phyloP scores from a whole-genome alignment of 2,888 invertebrate species.

The Callosobruchus maculatus region DNA sequence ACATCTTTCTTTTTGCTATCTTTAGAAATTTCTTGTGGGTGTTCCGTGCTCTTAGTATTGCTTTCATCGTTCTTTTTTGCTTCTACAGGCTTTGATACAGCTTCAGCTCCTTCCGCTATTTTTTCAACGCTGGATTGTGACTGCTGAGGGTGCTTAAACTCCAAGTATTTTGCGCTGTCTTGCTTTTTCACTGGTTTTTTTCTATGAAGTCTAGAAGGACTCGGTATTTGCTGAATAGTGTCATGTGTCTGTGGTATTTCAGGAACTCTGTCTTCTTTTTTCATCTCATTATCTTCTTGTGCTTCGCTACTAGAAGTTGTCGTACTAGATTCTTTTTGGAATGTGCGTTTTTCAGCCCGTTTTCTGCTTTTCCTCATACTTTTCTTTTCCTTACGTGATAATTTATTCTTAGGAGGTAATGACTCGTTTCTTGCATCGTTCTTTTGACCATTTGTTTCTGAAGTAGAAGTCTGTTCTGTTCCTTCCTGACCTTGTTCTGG shows the following conservation, averaged over 20 bases:
- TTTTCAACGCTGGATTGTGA: conserved; percentile 9
- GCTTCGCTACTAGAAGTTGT: conserved; percentile 33
- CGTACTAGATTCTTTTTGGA: conserved; percentile 28
- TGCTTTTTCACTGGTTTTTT: conserved; percentile 22
- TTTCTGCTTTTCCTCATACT: conserved; percentile 23
- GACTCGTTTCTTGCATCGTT: conserved; percentile 3
- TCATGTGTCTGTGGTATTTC: background rate
- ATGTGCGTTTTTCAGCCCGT: conserved; percentile 23
- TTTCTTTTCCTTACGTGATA: conserved; percentile 23
- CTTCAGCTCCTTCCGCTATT: conserved; percentile 2
- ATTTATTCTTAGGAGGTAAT: conserved; percentile 3
- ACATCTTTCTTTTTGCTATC: background rate
- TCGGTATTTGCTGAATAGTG: background rate
- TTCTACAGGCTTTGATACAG: no score
- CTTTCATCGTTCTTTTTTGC: background rate
- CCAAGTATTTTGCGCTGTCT: conserved; percentile 24
- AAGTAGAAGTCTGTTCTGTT: background rate
- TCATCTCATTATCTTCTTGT: conserved; percentile 15
- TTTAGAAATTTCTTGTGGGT: background rate
- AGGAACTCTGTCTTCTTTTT: conserved; percentile 7
- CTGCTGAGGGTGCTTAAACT: conserved; percentile 17
- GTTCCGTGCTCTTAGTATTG: background rate
- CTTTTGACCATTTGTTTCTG: conserved; percentile 7
- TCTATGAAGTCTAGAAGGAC: conserved; percentile 18
- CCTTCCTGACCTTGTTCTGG: background rate